A percentile compares a stretch with the other conserved stretches of the same genome.
These are phyloP conservation scores for Grallaria varia DNA, from an alignment of 2,113 vertebrate genomes.

Conservation along the genomic window DNA sequence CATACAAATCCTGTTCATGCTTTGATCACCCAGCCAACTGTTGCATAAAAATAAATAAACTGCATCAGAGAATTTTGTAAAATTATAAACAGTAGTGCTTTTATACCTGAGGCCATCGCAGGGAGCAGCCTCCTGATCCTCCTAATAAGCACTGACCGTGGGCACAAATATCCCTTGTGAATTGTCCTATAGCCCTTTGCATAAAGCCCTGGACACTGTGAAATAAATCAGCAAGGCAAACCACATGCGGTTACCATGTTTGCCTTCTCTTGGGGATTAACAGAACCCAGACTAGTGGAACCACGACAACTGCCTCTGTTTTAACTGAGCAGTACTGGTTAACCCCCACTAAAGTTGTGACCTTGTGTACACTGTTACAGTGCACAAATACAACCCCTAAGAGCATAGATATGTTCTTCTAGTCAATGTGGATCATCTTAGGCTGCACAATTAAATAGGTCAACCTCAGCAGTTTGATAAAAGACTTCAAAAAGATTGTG, in stretches of 20 bases:
- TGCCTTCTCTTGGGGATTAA: neutral
- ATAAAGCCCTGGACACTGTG: neutral
- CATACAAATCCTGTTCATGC: neutral
- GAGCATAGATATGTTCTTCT: neutral
- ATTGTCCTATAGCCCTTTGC: neutral
- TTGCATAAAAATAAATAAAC: neutral
- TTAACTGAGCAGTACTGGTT: neutral
- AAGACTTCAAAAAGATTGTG: slow-evolving; percentile 63
- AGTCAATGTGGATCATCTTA: slow-evolving; percentile 34
- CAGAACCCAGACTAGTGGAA: neutral
- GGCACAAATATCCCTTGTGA: neutral
- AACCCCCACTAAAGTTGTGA: neutral
- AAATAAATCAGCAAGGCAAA: neutral
- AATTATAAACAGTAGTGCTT: neutral
- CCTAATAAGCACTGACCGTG: neutral
- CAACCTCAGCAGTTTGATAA: slow-evolving; percentile 46
- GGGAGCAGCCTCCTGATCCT: neutral
- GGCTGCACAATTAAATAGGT: slow-evolving; percentile 67
- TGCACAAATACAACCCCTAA: neutral
- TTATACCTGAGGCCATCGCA: neutral
- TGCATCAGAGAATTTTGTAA: neutral
- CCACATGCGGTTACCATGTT: neutral
- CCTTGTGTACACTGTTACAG: neutral
- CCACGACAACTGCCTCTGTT: neutral
- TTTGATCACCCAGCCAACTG: slow-evolving; percentile 17